phyloP scores from a whole-genome alignment of 2,113 vertebrate genomes.

The Oostethus manadensis region DNA sequence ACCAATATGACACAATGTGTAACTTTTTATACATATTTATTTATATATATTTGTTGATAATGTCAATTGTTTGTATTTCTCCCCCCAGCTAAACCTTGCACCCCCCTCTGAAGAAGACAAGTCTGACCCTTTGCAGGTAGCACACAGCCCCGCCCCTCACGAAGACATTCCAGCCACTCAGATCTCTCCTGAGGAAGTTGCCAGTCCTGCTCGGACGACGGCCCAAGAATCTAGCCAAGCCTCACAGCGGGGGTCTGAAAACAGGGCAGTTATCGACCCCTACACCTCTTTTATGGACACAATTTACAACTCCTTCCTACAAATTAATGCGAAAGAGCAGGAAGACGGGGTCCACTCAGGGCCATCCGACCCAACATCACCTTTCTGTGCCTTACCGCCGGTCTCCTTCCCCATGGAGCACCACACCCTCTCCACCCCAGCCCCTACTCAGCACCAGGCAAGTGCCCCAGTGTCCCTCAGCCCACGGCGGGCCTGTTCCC shows the following conservation, averaged over 20 bases:
- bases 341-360: constrained; percentile 59
- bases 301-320: constrained; percentile 78
- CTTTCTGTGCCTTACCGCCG: constrained; percentile 72
- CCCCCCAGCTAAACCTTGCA: constrained; percentile 65
- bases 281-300: constrained; percentile 79
- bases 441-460: constrained; percentile 55
- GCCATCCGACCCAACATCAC: constrained; percentile 55
- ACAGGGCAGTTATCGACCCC: constrained; percentile 67
- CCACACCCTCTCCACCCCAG: constrained; percentile 37
- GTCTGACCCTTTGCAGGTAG: constrained; percentile 56
- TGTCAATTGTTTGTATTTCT: neutral
- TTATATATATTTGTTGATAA: neutral
- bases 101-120: constrained; percentile 67
- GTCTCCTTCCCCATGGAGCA: constrained; percentile 67
- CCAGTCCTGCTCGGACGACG: constrained; percentile 45
- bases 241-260: constrained; percentile 48
- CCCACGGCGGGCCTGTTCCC: constrained; percentile 71
- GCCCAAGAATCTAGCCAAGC: constrained; percentile 36
- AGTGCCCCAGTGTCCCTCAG: constrained; percentile 70
- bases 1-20: neutral
- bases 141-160: constrained; percentile 51
- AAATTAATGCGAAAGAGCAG: constrained; percentile 73
- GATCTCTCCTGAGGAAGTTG: constrained; percentile 46
- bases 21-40: neutral
- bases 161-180: constrained; percentile 62